A percentile compares a stretch with the other conserved stretches of the same genome.
Conservation (phyloP, 2,888 invertebrate species). For the Xanthorhoe spadicearia region DNA sequence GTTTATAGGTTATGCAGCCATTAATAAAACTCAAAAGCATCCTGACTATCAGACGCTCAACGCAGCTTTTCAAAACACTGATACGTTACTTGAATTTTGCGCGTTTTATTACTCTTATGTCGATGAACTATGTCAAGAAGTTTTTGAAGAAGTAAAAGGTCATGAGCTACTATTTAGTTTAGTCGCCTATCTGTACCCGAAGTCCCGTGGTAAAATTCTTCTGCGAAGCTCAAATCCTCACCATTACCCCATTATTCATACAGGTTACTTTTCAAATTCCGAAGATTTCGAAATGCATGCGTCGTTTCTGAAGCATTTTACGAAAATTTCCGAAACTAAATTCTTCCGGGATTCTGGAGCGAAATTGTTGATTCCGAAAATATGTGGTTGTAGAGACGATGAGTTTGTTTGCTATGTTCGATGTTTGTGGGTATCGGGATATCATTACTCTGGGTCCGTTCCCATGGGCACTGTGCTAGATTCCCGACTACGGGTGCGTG, state of each 20-base stretch:
- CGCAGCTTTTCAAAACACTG: constrained; percentile 5
- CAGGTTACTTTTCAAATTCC: constrained; percentile 7
- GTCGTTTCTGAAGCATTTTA: constrained; percentile 11
- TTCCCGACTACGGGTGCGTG: constrained; percentile 36
- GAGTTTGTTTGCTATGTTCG: constrained; percentile 39
- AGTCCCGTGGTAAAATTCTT: constrained; percentile 19
- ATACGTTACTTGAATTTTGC: constrained; percentile 6
- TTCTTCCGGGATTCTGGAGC: constrained; percentile 11
- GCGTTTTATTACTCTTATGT: constrained; percentile 12
- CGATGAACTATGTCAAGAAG: constrained; percentile 16
- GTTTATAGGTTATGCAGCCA: constrained; percentile 71
- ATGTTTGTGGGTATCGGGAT: constrained; percentile 30
- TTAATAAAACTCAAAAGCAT: constrained; percentile 80
- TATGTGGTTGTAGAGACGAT: constrained; percentile 20
- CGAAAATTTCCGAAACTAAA: constrained; percentile 2
- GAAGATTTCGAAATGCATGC: constrained; percentile 17
- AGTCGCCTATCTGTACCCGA: constrained; percentile 2
- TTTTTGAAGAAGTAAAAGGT: constrained; percentile 7
- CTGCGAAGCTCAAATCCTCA: constrained; percentile 15
- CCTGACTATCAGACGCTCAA: constrained; percentile 51
- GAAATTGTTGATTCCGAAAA: constrained; percentile 12
- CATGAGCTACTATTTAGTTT: constrained; percentile 3
- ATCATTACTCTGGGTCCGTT: constrained; percentile 40
- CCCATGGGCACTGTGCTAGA: constrained; percentile 43
- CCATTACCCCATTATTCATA: constrained; percentile 12